Evolutionary conservation across 2,797 vertebrate genomes (phyloP).

Genomic region (Clamator glandarius): DNA sequence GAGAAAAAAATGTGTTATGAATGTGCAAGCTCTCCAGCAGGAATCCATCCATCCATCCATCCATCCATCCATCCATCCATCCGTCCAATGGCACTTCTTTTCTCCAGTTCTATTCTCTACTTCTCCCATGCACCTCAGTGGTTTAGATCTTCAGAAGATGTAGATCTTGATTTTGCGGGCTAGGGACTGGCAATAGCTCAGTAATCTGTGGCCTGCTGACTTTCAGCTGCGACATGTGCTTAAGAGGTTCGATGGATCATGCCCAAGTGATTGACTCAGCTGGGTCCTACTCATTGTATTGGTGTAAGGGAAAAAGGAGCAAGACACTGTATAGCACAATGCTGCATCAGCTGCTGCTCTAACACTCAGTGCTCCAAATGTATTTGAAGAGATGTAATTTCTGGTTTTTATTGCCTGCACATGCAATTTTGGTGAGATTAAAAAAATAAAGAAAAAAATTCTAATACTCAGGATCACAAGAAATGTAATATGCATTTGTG

Average conservation of each 20-base stretch:
- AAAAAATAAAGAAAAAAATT: no score
- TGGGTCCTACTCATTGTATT: not conserved
- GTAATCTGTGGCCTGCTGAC: not conserved
- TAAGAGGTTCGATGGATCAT: not conserved
- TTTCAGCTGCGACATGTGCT: not conserved
- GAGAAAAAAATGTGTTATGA: not conserved
- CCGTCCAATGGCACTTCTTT: not conserved
- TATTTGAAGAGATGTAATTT: not conserved
- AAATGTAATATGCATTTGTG: not conserved
- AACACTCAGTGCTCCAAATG: not conserved
- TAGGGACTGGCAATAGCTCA: not conserved
- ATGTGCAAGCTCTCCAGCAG: not conserved
- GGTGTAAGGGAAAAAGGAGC: not conserved
- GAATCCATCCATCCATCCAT: not conserved
- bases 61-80: not conserved
- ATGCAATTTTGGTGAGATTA: not conserved
- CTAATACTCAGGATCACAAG: not conserved
- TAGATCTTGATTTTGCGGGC: not conserved
- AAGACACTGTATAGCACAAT: rapidly evolving
- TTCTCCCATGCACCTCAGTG: not conserved
- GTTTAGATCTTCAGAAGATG: not conserved
- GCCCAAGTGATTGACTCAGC: not conserved
- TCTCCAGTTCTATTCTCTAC: not conserved
- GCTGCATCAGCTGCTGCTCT: not conserved
- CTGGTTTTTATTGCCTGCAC: not conserved